These are phyloP conservation scores for Sesamia inferens DNA, from an alignment of 2,888 invertebrate species.

Conservation along the genomic window DNA sequence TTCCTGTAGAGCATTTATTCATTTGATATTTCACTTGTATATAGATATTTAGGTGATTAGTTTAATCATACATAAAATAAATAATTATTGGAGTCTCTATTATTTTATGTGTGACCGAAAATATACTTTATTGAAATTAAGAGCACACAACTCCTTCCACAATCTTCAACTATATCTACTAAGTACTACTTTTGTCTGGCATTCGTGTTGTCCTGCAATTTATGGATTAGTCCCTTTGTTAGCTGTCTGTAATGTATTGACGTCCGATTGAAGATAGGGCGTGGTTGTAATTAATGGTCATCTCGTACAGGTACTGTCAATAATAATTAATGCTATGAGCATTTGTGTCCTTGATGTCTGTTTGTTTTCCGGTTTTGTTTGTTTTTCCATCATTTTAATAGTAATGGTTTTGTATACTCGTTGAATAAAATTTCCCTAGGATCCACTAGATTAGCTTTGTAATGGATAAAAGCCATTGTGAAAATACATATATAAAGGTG, in stretches of 20 bases:
- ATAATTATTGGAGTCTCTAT: not conserved
- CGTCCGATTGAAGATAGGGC: slow-evolving; percentile 75
- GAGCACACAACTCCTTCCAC: slow-evolving; percentile 37
- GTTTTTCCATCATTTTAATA: too few relatives aligned
- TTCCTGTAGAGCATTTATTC: not conserved
- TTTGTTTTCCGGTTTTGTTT: not conserved
- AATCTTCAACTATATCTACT: slow-evolving; percentile 58
- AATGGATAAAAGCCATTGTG: too few relatives aligned
- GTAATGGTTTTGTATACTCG: not conserved
- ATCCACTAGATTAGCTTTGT: not conserved
- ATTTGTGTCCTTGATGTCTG: slow-evolving; percentile 23
- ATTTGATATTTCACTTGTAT: not conserved
- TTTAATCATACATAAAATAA: not conserved
- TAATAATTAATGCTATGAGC: slow-evolving; percentile 54
- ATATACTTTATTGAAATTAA: slow-evolving; percentile 32
- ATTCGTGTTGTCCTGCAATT: slow-evolving; percentile 76
- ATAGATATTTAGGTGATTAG: not conserved
- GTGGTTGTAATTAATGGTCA: slow-evolving; percentile 71
- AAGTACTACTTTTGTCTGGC: slow-evolving; percentile 71
- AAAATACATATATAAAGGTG: too few relatives aligned
- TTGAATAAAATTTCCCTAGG: not conserved
- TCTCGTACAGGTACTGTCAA: slow-evolving; percentile 57
- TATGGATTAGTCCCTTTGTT: slow-evolving; percentile 80
- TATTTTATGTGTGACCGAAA: not conserved
- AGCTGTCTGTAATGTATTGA: slow-evolving; percentile 76